Evolutionary conservation across 2,113 vertebrate genomes (phyloP).

Genomic region (Ceyx cyanopectus): DNA sequence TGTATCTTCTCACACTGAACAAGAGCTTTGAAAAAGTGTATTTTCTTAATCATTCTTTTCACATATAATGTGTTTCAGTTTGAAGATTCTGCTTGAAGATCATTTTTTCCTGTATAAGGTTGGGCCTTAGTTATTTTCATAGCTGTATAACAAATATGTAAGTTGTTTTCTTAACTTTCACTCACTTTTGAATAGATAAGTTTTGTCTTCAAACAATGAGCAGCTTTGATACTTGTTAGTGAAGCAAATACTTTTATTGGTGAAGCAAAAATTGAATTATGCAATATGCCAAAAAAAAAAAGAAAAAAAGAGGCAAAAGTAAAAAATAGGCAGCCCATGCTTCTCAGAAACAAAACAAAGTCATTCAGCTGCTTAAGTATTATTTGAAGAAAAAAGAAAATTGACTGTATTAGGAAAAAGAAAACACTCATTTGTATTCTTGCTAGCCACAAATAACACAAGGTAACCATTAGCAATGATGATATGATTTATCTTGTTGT

Average conservation of each 20-base stretch:
- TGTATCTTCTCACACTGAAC: background rate
- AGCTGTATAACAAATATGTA: background rate
- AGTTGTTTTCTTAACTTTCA: background rate
- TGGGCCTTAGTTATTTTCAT: background rate
- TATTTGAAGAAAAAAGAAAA: background rate
- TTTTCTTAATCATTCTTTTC: background rate
- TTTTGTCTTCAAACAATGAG: background rate
- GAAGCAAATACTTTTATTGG: background rate
- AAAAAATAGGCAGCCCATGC: background rate
- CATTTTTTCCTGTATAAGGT: background rate
- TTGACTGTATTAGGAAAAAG: background rate
- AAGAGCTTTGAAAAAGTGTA: background rate
- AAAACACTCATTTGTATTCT: background rate
- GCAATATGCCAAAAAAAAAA: too few species aligned
- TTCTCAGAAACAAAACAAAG: background rate
- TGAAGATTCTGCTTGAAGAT: background rate
- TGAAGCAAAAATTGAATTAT: background rate
- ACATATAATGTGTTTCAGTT: background rate
- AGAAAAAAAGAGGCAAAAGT: too few species aligned
- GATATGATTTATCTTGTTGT: background rate
- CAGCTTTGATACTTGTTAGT: background rate
- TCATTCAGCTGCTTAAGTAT: background rate
- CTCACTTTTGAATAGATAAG: background rate
- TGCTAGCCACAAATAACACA: background rate
- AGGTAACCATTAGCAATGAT: background rate